phyloP scores from a whole-genome alignment of 2,888 invertebrate species.

The Ditylenchus weischeri region DNA sequence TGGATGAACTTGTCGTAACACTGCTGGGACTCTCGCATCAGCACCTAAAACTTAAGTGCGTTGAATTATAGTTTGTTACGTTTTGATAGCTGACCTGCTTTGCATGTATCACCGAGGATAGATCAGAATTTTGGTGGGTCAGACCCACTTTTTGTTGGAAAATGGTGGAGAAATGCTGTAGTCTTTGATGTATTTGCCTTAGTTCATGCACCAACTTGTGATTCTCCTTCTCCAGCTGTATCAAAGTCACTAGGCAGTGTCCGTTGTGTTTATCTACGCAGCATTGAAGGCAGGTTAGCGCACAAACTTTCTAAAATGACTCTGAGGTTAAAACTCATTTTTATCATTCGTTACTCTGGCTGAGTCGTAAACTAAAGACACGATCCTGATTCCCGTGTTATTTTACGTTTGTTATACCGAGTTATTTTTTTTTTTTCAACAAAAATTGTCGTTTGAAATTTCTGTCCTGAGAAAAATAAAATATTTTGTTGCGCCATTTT shows the following conservation, averaged over 20 bases:
- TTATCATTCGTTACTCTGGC: too few species aligned
- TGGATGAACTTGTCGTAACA: slow-evolving; percentile 9
- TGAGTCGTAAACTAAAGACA: too few species aligned
- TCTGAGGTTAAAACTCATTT: too few species aligned
- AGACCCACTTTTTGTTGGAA: background rate
- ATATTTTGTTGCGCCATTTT: too few species aligned
- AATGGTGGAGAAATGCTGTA: slow-evolving; percentile 12
- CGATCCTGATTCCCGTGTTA: too few species aligned
- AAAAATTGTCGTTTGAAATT: too few species aligned
- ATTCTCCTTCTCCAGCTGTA: slow-evolving; percentile 44
- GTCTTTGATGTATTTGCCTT: slow-evolving; percentile 8
- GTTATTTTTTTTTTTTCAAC: too few species aligned
- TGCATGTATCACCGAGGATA: background rate
- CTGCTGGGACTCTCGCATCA: slow-evolving; percentile 20
- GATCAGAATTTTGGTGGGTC: background rate
- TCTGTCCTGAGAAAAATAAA: too few species aligned
- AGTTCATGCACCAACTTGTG: slow-evolving; percentile 36
- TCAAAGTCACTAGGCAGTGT: slow-evolving; percentile 42
- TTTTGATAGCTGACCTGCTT: background rate
- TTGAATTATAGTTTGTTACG: too few species aligned
- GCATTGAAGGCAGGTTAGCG: slow-evolving; percentile 48
- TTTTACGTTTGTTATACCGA: too few species aligned
- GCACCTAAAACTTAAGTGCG: slow-evolving; percentile 8
- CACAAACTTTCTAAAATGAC: background rate
- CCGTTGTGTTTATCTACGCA: slow-evolving; percentile 55